These are phyloP conservation scores for Oryctes rhinoceros DNA, from an alignment of 1,140 invertebrate species.

Conservation along the genomic window DNA sequence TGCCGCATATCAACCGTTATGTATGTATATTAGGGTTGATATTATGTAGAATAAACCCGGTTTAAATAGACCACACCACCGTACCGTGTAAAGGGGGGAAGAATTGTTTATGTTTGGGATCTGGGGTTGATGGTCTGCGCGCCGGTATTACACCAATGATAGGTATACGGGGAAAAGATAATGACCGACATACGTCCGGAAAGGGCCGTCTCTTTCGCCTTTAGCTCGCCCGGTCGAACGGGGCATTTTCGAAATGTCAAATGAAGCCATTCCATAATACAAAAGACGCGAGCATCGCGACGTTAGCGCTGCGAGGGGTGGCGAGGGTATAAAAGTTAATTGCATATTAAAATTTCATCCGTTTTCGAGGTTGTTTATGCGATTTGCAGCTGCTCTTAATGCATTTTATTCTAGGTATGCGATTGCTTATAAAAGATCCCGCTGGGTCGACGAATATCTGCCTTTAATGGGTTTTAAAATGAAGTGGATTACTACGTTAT, in stretches of 20 bases:
- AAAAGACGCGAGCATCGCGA: neutral
- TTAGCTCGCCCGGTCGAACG: neutral
- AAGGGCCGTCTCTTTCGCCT: neutral
- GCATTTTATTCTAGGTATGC: neutral
- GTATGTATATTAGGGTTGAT: conserved; percentile 28
- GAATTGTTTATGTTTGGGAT: neutral
- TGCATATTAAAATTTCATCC: conserved; percentile 22
- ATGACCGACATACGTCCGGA: neutral
- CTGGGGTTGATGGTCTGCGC: neutral
- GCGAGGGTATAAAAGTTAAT: conserved; percentile 18
- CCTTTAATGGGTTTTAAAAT: too few species aligned
- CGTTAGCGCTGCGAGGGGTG: neutral
- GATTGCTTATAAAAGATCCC: neutral
- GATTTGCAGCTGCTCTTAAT: conserved; percentile 2
- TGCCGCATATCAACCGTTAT: neutral
- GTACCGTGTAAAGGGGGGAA: neutral
- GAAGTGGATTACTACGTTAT: too few species aligned
- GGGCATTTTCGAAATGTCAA: conserved; percentile 28
- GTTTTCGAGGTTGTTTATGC: neutral
- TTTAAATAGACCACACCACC: neutral
- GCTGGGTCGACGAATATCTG: too few species aligned
- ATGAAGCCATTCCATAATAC: neutral
- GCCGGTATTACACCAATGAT: too few species aligned
- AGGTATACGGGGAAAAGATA: neutral
- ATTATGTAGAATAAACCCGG: conserved; percentile 23